phyloP scores from a whole-genome alignment of 2,888 invertebrate species.

The Mactromeris polynyma region DNA sequence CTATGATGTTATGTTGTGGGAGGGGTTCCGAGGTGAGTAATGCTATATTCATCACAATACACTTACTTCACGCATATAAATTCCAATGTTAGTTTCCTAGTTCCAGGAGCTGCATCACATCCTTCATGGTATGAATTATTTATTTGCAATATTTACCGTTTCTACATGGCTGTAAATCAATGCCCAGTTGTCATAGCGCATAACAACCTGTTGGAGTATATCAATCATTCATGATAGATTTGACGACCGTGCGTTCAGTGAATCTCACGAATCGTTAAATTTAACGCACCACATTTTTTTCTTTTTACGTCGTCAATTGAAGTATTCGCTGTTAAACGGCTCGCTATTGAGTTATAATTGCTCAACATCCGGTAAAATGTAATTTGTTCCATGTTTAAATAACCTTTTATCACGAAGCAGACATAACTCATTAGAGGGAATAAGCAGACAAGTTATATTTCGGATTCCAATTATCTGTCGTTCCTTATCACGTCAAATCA shows the following conservation, averaged over 20 bases:
- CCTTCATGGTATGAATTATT: conserved; percentile 5
- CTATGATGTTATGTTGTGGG: conserved; percentile 70
- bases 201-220: neutral
- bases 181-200: neutral
- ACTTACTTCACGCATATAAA: neutral
- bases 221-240: neutral
- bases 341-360: neutral
- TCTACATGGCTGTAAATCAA: neutral
- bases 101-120: neutral
- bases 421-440: neutral
- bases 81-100: too few relatives aligned
- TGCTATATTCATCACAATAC: neutral
- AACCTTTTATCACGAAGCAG: neutral
- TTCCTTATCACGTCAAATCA: neutral
- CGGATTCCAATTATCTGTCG: neutral
- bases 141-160: neutral
- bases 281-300: neutral
- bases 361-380: neutral
- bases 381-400: neutral
- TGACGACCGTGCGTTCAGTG: neutral
- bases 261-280: neutral
- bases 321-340: neutral
- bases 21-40: conserved; percentile 58
- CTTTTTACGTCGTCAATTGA: neutral
- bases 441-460: neutral